These are phyloP conservation scores for Triops cancriformis DNA, from an alignment of 1,140 invertebrate genomes.

Conservation along the genomic window DNA sequence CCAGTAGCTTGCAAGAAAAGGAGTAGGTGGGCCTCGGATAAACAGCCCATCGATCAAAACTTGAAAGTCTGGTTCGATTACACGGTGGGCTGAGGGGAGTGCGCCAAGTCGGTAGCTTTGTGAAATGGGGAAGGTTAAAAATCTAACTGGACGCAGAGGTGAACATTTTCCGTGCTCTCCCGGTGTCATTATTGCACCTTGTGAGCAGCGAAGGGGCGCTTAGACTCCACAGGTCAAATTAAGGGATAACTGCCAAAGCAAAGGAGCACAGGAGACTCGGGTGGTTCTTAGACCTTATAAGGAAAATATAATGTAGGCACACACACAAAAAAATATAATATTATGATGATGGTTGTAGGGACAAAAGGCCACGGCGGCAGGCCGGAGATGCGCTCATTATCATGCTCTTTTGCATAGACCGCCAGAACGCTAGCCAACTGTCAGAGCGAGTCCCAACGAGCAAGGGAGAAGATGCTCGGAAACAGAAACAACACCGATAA, in stretches of 20 bases:
- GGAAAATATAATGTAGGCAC: neutral
- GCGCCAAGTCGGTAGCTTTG: too few relatives aligned
- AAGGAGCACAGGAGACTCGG: neutral
- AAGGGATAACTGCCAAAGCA: neutral
- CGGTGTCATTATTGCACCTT: neutral
- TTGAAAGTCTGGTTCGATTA: neutral
- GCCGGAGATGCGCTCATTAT: conserved; percentile 12
- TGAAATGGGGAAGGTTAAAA: neutral
- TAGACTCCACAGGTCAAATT: neutral
- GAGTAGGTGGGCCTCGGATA: neutral
- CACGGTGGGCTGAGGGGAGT: neutral
- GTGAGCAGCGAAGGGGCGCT: neutral
- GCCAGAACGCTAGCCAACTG: conserved; percentile 7
- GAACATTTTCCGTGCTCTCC: neutral
- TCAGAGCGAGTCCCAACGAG: neutral
- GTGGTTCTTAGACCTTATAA: neutral
- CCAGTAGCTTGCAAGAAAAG: neutral
- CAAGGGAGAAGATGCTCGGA: too few relatives aligned
- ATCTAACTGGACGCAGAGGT: neutral
- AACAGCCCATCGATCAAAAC: neutral
- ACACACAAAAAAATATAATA: neutral
- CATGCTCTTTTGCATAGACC: conserved; percentile 3
- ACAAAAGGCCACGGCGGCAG: conserved; percentile 1
- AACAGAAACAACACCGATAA: too few relatives aligned
- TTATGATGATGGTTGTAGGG: neutral